Base-by-base conservation (phyloP, 2,888 invertebrate species). In the Lepidocyrtinus sp. region DNA sequence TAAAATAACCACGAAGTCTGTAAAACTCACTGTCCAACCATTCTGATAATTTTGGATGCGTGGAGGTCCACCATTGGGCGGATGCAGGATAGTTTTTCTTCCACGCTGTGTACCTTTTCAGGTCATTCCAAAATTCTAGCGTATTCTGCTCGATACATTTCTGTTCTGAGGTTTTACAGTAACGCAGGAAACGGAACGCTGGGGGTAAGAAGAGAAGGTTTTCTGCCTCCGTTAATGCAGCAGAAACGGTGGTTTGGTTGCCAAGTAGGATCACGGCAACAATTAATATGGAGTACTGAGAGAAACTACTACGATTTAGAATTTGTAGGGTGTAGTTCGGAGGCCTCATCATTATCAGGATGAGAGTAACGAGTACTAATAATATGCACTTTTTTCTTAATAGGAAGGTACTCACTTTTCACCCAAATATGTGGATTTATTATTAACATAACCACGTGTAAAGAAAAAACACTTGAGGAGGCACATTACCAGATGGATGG, bases 131-230 rank as follows among this genome's bases (percentile, higher is more conserved):
- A 1, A 79, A 62, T 50, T 79, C 79, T 7, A 74, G 36, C 22
- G 63, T 73, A 55, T 79, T 79, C 24, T 79, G 79, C 26, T 79
- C 79, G n/a, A 79, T 79, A 19, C 79, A 79, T 27, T 61, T 68
- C 1, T 59, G 3, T 27, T 79, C 79, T n/a, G 45, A 63, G 7
- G 73, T 26, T 64, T 50, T 73, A 22, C 79, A 79, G 65, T 79
- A 73, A n/a, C 68, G 67, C 17, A 79, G 46, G 27, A 79, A 79
- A 2, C 79, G 79, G 25, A 79, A 79, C 2, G 79, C 79, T 24
- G 79, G 79, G n/a, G 79, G 79, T 9, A 79, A 68, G 21, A 73
- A 79, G 24, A 79, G 45, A 5, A 73, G 61, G 12, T 22, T 21
- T 21, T 62, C 62, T 12, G 21, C 45, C 25, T 69, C 72, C 50